Evolutionary conservation across 2,113 vertebrate species (phyloP), one percentile per base, ranked within the genome.

Genomic region (Ochotona princeps): DNA sequence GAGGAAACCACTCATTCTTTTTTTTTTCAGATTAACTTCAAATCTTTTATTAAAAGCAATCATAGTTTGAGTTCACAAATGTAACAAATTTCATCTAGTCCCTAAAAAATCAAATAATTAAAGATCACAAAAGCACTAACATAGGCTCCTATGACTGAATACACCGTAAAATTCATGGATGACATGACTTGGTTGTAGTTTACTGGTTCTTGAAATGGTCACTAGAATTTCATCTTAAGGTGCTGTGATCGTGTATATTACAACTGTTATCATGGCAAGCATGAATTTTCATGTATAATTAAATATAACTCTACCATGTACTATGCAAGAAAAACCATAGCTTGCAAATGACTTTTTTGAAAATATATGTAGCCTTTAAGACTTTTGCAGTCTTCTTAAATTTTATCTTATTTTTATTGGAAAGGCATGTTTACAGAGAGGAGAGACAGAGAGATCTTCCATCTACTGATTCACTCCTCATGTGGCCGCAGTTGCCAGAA

Each of bases 31-130:
- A 74, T 81, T 87, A 51, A 60, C 21, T 89, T 89, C 63, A 80
- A 87, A 66, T 89, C 51, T 69, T 32, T 82, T 81, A 5, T n/a
- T 54, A 32, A 76, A 95, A 86, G 69, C 61, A 80, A 86, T 13
- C 30, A 18, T 2, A 49, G 70, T 66, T 65, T 85, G 51, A 89
- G 20, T 91, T 82, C 84, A 26, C 20, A 78, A 95, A 74, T 92
- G 25, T 90, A 93, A 35, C 83, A 89, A 94, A 94, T 93, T 7
- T 14, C 49, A 79, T 82, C 74, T 92, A 83, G 89, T 81, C 38
- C 74, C 79, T 90, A 87, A 85, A 91, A 89, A 90, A 86, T 13
- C 28, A 96, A 93, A 84, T 94, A 96, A 87, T 80, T 93, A 96
- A 94, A 89, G 83, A 35, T 80, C 65, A 73, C 92, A 30, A 38